Percentiles rank a stretch among this genome's conserved stretches.
Evolutionary conservation across 2,113 vertebrate genomes (phyloP).

Genomic region (Semnopithecus entellus): DNA sequence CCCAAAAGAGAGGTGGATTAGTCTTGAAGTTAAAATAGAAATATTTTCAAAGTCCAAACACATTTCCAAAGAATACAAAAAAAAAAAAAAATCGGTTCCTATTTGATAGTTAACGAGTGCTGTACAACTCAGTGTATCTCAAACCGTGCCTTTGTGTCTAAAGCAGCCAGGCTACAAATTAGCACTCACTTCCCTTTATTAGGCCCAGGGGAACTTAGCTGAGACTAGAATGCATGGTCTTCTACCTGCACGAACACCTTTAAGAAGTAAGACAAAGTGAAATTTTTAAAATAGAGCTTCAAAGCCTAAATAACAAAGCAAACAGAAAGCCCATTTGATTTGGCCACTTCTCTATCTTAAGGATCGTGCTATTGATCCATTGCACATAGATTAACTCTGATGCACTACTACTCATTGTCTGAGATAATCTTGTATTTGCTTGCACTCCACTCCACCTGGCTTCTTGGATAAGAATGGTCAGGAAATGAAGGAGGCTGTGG

Average conservation of each 20-base stretch:
- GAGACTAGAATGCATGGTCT: slow-evolving; percentile 4
- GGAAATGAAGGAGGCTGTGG: slow-evolving; percentile 59
- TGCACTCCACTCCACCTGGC: not conserved
- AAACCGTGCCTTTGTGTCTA: slow-evolving; percentile 46
- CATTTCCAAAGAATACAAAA: not conserved
- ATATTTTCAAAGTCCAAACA: slow-evolving; percentile 62
- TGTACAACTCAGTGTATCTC: slow-evolving; percentile 22
- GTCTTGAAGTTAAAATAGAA: slow-evolving; percentile 8
- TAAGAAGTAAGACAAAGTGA: slow-evolving; percentile 55
- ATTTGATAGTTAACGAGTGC: slow-evolving; percentile 38
- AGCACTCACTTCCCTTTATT: slow-evolving; percentile 51
- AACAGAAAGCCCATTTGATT: slow-evolving; percentile 51
- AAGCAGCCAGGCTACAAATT: slow-evolving; percentile 61
- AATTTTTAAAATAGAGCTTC: slow-evolving; percentile 62
- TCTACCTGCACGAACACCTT: slow-evolving; percentile 45
- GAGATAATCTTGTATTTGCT: slow-evolving; percentile 51
- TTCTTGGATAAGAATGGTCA: slow-evolving; percentile 46
- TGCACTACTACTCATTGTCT: slow-evolving; percentile 19
- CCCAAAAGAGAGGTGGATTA: not conserved
- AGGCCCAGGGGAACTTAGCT: not conserved
- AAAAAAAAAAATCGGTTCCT: not conserved
- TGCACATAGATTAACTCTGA: slow-evolving; percentile 47
- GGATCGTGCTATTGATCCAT: slow-evolving; percentile 47
- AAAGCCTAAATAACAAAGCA: slow-evolving; percentile 62
- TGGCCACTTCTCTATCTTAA: slow-evolving; percentile 52